Conservation (phyloP, 2,797 vertebrate species). For the Simalia tracyae region DNA sequence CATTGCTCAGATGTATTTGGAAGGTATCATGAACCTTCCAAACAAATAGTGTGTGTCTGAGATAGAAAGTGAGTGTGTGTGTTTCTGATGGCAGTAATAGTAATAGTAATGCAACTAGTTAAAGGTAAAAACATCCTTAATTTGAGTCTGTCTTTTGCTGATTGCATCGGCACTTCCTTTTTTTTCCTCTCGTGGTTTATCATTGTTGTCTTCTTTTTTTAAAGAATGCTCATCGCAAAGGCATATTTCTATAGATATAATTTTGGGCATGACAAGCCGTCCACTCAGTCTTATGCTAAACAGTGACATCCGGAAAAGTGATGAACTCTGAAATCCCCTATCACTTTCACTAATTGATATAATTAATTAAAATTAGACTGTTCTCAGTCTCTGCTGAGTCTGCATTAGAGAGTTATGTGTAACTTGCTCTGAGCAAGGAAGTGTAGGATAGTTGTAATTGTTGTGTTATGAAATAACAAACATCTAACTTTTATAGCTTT, state of each 20-base stretch:
- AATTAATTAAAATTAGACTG: background rate
- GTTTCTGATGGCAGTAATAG: background rate
- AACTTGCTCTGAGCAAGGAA: background rate
- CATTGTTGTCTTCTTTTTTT: background rate
- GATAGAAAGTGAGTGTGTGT: background rate
- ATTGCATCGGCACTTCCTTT: background rate
- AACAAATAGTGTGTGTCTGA: background rate
- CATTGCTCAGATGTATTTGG: background rate
- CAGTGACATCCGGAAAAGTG: background rate
- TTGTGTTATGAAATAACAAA: background rate
- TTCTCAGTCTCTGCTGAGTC: background rate
- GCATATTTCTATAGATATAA: background rate
- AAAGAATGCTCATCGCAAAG: background rate
- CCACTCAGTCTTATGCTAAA: background rate
- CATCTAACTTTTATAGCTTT: background rate
- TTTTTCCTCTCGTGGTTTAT: background rate
- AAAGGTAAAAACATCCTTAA: background rate
- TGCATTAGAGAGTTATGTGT: background rate
- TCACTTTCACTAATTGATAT: background rate
- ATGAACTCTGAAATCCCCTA: background rate
- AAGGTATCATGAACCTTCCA: constrained; percentile 66
- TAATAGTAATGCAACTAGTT: background rate
- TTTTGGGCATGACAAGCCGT: background rate
- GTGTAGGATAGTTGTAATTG: background rate
- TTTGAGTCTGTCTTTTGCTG: background rate